phyloP scores from a whole-genome alignment of 1,140 invertebrate species.

The Campodea augens region DNA sequence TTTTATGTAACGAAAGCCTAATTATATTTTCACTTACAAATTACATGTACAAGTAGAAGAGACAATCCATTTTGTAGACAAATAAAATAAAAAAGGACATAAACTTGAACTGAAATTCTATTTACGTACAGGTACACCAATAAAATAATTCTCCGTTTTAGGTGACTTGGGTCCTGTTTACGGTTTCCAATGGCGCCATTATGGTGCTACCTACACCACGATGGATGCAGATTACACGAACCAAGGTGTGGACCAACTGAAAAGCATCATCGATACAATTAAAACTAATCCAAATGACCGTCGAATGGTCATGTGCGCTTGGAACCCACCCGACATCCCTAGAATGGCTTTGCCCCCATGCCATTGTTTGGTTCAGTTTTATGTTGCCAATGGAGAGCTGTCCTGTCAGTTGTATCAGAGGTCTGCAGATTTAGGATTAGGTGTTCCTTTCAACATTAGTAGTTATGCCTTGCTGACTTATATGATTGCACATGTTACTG shows the following conservation, averaged over 20 bases:
- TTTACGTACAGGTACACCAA: too few relatives aligned
- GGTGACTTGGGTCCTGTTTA: conserved; percentile 95
- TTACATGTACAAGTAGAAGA: too few relatives aligned
- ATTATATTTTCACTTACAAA: too few relatives aligned
- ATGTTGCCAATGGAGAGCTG: conserved; percentile 59
- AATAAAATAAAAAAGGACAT: too few relatives aligned
- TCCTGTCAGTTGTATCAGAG: conserved; percentile 92
- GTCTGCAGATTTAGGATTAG: conserved; percentile 93
- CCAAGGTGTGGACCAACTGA: conserved; percentile 82
- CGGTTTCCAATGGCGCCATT: conserved; percentile 99
- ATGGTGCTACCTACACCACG: conserved; percentile 77
- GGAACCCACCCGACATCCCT: conserved; percentile 79
- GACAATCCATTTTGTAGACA: too few relatives aligned
- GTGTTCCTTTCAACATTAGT: conserved; percentile 97
- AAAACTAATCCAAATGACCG: conserved; percentile 67
- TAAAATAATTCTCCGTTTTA: too few relatives aligned
- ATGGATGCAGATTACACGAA: conserved; percentile 67
- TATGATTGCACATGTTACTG: conserved; percentile 91
- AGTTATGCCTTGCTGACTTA: conserved; percentile 86
- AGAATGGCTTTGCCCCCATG: conserved; percentile 95
- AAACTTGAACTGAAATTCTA: too few relatives aligned
- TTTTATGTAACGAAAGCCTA: too few relatives aligned
- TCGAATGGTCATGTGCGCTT: conserved; percentile 83
- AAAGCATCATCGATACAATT: conserved; percentile 62
- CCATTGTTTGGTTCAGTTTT: conserved; percentile 89